Percentiles rank a stretch among this genome's conserved stretches.
These are phyloP conservation scores for Lagorchestes hirsutus DNA, from an alignment of 2,797 vertebrate genomes.

Conservation along the genomic window DNA sequence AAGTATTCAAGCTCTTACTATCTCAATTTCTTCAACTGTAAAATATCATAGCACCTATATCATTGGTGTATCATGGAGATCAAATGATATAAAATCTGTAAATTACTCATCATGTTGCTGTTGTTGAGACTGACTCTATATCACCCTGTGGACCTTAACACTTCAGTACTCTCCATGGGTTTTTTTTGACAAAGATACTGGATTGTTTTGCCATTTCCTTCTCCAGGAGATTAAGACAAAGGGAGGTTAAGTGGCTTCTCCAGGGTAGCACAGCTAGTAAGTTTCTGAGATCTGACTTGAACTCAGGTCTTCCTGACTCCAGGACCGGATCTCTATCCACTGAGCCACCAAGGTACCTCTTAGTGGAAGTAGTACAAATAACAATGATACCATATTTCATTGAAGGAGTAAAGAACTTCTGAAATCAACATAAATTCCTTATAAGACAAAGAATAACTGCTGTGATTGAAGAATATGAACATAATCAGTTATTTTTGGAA, in stretches of 20 bases:
- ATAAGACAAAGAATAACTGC: conserved; percentile 14
- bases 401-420: neutral
- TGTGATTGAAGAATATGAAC: neutral
- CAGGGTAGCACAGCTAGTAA: neutral
- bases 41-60: no score
- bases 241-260: neutral
- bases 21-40: no score
- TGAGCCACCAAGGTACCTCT: neutral
- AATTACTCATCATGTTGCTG: no score
- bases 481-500: neutral
- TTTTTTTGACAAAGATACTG: neutral
- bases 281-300: neutral
- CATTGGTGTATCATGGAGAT: no score
- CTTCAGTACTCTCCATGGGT: neutral
- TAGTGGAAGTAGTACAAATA: neutral
- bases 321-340: neutral
- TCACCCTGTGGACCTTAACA: no score
- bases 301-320: neutral
- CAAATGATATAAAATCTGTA: no score
- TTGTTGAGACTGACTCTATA: no score
- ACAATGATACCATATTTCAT: neutral
- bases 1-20: no score
- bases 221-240: neutral
- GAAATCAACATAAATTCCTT: conserved; percentile 19
- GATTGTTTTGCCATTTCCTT: neutral